Conservation (phyloP, 2,888 invertebrate species). For the Phasia obesa region DNA sequence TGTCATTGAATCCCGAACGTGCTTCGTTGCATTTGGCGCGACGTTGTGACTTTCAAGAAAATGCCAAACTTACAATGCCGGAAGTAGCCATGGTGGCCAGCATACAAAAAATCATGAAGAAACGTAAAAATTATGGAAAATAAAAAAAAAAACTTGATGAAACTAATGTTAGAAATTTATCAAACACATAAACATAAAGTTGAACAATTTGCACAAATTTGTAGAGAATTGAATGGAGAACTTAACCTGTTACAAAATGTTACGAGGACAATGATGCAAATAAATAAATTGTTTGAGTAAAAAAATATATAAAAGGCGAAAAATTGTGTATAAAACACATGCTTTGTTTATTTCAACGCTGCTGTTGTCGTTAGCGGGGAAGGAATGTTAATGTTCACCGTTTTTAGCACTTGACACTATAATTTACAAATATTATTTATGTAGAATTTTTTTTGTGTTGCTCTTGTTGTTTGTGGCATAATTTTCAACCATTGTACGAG, state of each 20-base stretch:
- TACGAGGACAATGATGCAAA: neutral
- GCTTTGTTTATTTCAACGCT: conserved; percentile 37
- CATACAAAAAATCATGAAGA: conserved; percentile 81
- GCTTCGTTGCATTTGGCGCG: conserved; percentile 82
- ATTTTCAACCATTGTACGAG: conserved; percentile 45
- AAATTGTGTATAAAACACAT: conserved; percentile 27
- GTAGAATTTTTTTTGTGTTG: neutral
- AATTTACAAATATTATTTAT: conserved; percentile 40
- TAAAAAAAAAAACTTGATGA: conserved; percentile 62
- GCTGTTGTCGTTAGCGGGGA: neutral
- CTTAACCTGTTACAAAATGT: conserved; percentile 24
- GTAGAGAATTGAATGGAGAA: conserved; percentile 30
- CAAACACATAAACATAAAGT: conserved; percentile 20
- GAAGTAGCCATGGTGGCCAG: conserved; percentile 83
- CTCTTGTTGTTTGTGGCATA: conserved; percentile 46
- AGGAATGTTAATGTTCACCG: conserved; percentile 7
- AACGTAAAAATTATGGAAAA: conserved; percentile 77
- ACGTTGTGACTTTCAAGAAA: conserved; percentile 83
- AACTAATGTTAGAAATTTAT: conserved; percentile 22
- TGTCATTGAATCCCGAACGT: conserved; percentile 82
- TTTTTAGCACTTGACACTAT: conserved; percentile 51
- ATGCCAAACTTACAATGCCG: conserved; percentile 80
- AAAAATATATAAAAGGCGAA: neutral
- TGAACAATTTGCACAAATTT: conserved; percentile 29
- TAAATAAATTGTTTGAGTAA: neutral